Evolutionary conservation across 2,888 invertebrate species (phyloP).

Genomic region (Archips crataeganus): DNA sequence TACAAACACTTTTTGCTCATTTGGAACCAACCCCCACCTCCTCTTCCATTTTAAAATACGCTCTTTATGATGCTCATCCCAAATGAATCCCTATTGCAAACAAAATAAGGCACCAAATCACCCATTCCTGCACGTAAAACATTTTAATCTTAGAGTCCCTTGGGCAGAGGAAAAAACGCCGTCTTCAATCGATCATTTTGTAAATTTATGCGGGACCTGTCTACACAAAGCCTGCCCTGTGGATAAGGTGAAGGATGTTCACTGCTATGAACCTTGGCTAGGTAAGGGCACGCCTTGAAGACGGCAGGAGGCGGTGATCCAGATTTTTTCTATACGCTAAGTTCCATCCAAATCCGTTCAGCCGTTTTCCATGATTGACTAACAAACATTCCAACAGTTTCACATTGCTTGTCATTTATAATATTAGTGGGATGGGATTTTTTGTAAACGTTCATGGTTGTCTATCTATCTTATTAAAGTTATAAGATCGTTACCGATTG

Average conservation of each 20-base stretch:
- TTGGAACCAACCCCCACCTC: background rate
- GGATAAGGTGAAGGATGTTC: conserved; percentile 44
- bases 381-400: too few relatives aligned
- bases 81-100: background rate
- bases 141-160: conserved; percentile 29
- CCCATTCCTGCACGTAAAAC: background rate
- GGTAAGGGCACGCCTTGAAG: conserved; percentile 21
- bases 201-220: conserved; percentile 43
- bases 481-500: too few relatives aligned
- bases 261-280: conserved; percentile 32
- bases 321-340: background rate
- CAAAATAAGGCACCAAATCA: conserved; percentile 3
- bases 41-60: conserved; percentile 2
- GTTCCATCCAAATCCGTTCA: too few relatives aligned
- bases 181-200: conserved; percentile 43
- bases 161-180: conserved; percentile 33
- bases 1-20: background rate
- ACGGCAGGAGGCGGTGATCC: conserved; percentile 7
- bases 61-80: background rate
- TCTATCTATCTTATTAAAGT: too few relatives aligned
- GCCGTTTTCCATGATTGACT: too few relatives aligned
- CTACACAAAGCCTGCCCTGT: conserved; percentile 40
- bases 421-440: too few relatives aligned
- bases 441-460: too few relatives aligned
- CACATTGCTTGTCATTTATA: too few relatives aligned